A percentile compares a stretch with the other conserved stretches of the same genome.
These are phyloP conservation scores for Lasiommata megera DNA, from an alignment of 2,888 invertebrate species.

Conservation along the genomic window DNA sequence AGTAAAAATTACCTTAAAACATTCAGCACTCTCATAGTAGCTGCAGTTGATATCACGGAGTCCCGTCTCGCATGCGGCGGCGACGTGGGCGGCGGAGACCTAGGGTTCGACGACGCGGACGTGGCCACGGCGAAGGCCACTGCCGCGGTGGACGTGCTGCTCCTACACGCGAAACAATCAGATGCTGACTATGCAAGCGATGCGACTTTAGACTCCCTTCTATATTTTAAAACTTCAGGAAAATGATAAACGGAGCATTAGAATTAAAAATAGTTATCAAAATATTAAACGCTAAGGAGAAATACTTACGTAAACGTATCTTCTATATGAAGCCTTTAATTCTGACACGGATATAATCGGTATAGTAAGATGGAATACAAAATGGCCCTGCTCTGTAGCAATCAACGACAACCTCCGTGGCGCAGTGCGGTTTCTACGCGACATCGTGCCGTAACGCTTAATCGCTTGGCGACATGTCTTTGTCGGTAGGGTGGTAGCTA, in stretches of 20 bases:
- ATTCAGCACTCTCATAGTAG: constrained; percentile 95
- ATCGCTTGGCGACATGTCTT: too few species aligned
- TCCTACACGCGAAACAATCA: constrained; percentile 74
- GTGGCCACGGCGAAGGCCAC: constrained; percentile 96
- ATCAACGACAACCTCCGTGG: too few species aligned
- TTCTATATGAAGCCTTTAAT: too few species aligned
- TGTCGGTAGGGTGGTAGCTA: too few species aligned
- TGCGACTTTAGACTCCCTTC: too few species aligned
- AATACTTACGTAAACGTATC: too few species aligned
- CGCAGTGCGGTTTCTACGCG: too few species aligned
- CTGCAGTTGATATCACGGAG: constrained; percentile 94
- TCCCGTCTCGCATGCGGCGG: constrained; percentile 80
- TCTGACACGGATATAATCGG: too few species aligned
- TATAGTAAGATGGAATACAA: too few species aligned
- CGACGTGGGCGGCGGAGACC: constrained; percentile 82
- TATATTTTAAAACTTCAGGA: not conserved
- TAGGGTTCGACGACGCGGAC: constrained; percentile 91
- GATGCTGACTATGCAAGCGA: not conserved
- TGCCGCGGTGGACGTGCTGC: constrained; percentile 92
- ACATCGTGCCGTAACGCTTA: too few species aligned
- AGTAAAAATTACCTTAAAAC: constrained; percentile 86
- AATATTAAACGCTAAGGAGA: too few species aligned
- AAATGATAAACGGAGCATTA: not conserved
- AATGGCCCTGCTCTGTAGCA: too few species aligned
- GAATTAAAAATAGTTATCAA: not conserved